Base-by-base conservation (phyloP, 2,888 invertebrate genomes). In the Myopa tessellatipennis region DNA sequence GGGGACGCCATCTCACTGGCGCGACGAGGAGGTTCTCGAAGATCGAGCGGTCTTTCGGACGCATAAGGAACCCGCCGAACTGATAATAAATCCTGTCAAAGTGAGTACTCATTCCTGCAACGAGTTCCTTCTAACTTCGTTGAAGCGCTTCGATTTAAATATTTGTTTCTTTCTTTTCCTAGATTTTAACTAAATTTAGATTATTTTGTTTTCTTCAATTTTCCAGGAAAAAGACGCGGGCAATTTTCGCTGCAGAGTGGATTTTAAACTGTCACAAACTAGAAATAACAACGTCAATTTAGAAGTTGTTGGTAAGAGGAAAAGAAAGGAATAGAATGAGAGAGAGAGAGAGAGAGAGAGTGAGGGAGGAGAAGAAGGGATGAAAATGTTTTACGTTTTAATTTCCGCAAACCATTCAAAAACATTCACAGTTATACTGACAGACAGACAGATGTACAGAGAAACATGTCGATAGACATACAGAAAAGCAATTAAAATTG, bases 261-360 rank as follows among this genome's bases (percentile, higher is more conserved):
- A 95, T 89, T 95, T 94, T 90, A 93, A 93, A 88, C 92, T 93
- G 85, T 93, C 94, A 71, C 94, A 94, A 76, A 95, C 95, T 79
- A 91, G 94, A 83, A 94, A 95, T 89, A 92, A 93, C 87, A 92
- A 93, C 88, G 94, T 95, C 88, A 94, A 94, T 89, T 91, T 95
- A 85, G 94, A 94, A 85, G 92, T 95, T 84, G 93, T 95, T 86
- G 92, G 95, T 95, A 91, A 93, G 94, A 92, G 83, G 79, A 38
- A 68, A 38, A 14, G 10, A 55, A 16, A 55, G 26, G 26, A 26
- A 26, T 26, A 26, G 26, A 26, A 26, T 26, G 26, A 26, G 26
- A 26, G 26, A 26, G 26, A 26, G 26, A 93, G 94, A 92, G 83
- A 79, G 18, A 68, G 14, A 14, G 4, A 40, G 10, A 45, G 14